Evolutionary conservation across 2,888 invertebrate species (phyloP).

Genomic region (Cynaeus angustus): DNA sequence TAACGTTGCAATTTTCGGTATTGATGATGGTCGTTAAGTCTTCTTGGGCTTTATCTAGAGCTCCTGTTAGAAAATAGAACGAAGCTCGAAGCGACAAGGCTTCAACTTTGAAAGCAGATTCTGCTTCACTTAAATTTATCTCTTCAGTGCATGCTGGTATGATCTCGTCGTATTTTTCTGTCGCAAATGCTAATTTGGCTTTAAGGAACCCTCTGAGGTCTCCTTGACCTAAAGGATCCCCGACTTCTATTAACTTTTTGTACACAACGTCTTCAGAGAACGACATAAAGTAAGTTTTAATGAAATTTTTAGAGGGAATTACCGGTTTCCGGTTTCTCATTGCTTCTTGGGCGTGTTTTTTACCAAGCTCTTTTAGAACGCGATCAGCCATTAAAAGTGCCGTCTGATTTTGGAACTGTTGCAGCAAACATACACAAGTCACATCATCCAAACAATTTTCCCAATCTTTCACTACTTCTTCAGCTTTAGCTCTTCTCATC

Average conservation of each 20-base stretch:
- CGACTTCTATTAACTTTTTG: conserved; percentile 71
- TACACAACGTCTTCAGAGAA: conserved; percentile 91
- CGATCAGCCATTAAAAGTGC: conserved; percentile 90
- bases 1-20: conserved; percentile 76
- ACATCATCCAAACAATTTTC: conserved; percentile 91
- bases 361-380: conserved; percentile 88
- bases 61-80: conserved; percentile 86
- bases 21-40: conserved; percentile 84
- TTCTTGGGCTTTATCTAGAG: conserved; percentile 81
- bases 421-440: conserved; percentile 93
- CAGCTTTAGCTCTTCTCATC: conserved; percentile 86
- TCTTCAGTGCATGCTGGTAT: conserved; percentile 88
- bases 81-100: conserved; percentile 89
- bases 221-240: conserved; percentile 63
- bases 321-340: conserved; percentile 80
- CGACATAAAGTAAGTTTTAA: conserved; percentile 90
- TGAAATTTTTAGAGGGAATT: conserved; percentile 90
- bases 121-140: conserved; percentile 77
- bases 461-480: conserved; percentile 86
- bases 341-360: conserved; percentile 83
- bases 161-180: conserved; percentile 84
- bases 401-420: conserved; percentile 88
- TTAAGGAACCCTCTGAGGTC: conserved; percentile 78
- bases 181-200: conserved; percentile 81
- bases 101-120: conserved; percentile 79